Evolutionary conservation across 2,888 invertebrate species (phyloP), one percentile per base, ranked within the genome.

Genomic region (Tipula confusa): DNA sequence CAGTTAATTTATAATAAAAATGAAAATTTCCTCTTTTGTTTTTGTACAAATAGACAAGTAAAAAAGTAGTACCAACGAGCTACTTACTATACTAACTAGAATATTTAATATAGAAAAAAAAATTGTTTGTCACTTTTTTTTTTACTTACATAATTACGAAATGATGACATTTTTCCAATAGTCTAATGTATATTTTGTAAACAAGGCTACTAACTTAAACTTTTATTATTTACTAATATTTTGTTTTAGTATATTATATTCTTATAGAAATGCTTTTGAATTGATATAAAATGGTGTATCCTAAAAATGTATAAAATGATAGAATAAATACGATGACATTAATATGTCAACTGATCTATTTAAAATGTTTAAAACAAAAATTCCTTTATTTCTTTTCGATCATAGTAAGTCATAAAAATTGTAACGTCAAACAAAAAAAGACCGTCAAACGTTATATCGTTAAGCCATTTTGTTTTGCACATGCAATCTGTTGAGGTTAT

Each of bases 141-240:
- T 64, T 64, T 64, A 64, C 64, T 64, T 64, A 64, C 64, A 64
- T 64, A 64, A 64, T 64, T 64, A 24, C 64, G 64, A 64, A 64
- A 64, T 64, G 64, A 64, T 64, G 64, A 64, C 64, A 64, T 64
- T 64, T 64, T 64, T 64, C 64, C 64, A 64, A 1, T 9, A 24
- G 64, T 24, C 18, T n/a, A n/a, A n/a, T n/a, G n/a, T n/a, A n/a
- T n/a, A n/a, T n/a, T 64, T 64, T 64, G 64, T 64, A 64, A 64
- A 64, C 64, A 64, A 64, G 64, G 64, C 64, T 64, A n/a, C n/a
- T n/a, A 64, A 64, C 24, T 64, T 64, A 64, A 64, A 64, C 9
- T 64, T 24, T 64, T 18, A 24, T 64, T 64, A 24, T 24, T 3
- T 48, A 5, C 18, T 64, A 24, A 6, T 64, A 64, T 64, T 64